Evolutionary conservation across 1,140 invertebrate genomes (phyloP).

Genomic region (Campoletis sonorensis): DNA sequence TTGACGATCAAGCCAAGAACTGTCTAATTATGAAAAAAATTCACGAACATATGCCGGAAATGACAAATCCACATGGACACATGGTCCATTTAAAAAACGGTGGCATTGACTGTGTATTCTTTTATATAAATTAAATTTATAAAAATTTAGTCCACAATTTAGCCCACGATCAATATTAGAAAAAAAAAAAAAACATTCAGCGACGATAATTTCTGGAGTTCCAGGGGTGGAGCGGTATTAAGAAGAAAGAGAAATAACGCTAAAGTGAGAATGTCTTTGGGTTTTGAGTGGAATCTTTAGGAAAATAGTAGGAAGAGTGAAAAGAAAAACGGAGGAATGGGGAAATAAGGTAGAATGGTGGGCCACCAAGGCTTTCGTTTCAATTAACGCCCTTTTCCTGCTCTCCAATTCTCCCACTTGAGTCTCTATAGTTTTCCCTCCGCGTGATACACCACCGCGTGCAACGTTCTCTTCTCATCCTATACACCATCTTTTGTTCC

Average conservation of each 20-base stretch:
- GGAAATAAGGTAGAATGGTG: background rate
- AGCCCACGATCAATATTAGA: too few relatives aligned
- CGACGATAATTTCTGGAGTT: background rate
- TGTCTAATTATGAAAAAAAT: too few relatives aligned
- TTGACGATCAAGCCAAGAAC: too few relatives aligned
- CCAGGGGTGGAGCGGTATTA: background rate
- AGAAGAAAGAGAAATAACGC: conserved; percentile 26
- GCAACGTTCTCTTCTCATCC: conserved; percentile 1
- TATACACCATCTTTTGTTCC: conserved; percentile 41
- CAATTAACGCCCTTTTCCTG: conserved; percentile 52
- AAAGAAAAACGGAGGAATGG: background rate
- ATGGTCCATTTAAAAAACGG: too few relatives aligned
- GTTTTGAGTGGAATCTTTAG: conserved; percentile 22
- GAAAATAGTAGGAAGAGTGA: conserved; percentile 20
- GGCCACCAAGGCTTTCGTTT: conserved; percentile 38
- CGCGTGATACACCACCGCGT: background rate
- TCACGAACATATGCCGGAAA: too few relatives aligned
- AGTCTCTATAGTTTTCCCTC: conserved; percentile 28
- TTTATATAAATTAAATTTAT: too few relatives aligned
- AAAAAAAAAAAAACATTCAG: background rate
- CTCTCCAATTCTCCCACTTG: conserved; percentile 23
- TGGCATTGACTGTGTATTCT: too few relatives aligned
- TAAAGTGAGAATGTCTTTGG: conserved; percentile 13
- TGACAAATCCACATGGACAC: too few relatives aligned
- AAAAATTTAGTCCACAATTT: too few relatives aligned